Base-by-base conservation (phyloP, 2,113 vertebrate species). In the Actenoides hombroni region DNA sequence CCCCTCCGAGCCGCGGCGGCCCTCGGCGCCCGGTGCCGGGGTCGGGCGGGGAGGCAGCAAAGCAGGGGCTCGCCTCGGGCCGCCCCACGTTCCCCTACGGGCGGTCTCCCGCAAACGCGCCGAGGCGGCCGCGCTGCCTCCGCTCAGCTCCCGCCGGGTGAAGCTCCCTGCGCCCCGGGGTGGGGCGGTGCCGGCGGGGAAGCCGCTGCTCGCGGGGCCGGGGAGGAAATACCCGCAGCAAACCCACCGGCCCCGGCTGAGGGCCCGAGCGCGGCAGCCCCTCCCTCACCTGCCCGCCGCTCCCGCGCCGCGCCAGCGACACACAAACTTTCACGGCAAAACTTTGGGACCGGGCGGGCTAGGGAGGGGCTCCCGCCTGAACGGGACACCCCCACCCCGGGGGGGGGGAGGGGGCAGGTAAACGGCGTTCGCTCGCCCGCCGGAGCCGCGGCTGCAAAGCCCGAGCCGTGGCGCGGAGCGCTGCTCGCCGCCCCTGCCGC, bases 401-500 rank as follows among this genome's bases (percentile, higher is more conserved):
- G 37, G 9, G 61, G n/a, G 46, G 17, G 13, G 37, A 8, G 9
- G 61, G n/a, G 46, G 17, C 68, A 80, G n/a, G 74, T 75, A 17
- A 46, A 6, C 0, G 3, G 1, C 2, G 24, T 6, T 54, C 6
- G 26, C 11, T 18, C 13, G 5, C 39, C 39, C 16, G 13, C 44
- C 9, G 48, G n/a, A 6, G n/a, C 20, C 0, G 29, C 2, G 17
- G 2, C 46, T 11, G 49, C 80, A 2, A 6, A 69, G 53, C 40
- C 57, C 12, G 10, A 2, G 39, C 65, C 14, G 4, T 5, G 5
- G 78, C 26, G n/a, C 26, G 51, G 26, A 0, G 56, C 11, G 39
- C 79, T 3, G 19, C 23, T n/a, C 21, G 29, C 64, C 20, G 3
- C 7, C 5, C 44, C 49, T 3, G n/a, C 54, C 40, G 40, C 59